Percentiles rank a stretch among this genome's conserved stretches.
These are phyloP conservation scores for Machimus rusticus DNA, from an alignment of 2,888 invertebrate species.

Conservation along the genomic window DNA sequence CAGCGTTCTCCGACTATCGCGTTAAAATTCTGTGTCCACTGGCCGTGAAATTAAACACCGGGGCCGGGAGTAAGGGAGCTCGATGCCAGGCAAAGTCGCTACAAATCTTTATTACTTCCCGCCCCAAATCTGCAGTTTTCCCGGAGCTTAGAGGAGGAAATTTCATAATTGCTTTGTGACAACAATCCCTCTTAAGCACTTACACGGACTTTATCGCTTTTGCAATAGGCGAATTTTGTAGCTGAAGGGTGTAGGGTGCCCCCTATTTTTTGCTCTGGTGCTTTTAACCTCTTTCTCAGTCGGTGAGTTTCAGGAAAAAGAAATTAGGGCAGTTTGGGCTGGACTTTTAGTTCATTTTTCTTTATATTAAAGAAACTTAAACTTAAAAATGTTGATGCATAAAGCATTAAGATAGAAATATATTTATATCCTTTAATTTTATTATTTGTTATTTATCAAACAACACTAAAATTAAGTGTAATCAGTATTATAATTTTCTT, in stretches of 20 bases:
- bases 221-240: background rate
- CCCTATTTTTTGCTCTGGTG: background rate
- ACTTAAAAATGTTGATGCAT: too few species aligned
- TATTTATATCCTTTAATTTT: too few species aligned
- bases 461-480: too few species aligned
- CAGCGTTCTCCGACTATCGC: background rate
- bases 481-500: too few species aligned
- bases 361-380: background rate
- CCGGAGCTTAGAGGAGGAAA: background rate
- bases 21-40: background rate
- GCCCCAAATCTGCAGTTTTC: background rate
- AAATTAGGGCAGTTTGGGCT: background rate
- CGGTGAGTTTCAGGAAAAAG: background rate
- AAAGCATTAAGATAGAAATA: too few species aligned
- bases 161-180: slow-evolving; percentile 32
- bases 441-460: too few species aligned
- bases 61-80: background rate
- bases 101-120: background rate
- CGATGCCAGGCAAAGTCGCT: background rate
- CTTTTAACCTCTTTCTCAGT: background rate
- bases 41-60: background rate
- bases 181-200: slow-evolving; percentile 7
- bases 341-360: background rate
- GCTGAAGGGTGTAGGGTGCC: background rate
- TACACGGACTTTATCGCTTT: slow-evolving; percentile 14